Base-by-base conservation (phyloP, 2,888 invertebrate genomes). In the Lithophane ornitopus region DNA sequence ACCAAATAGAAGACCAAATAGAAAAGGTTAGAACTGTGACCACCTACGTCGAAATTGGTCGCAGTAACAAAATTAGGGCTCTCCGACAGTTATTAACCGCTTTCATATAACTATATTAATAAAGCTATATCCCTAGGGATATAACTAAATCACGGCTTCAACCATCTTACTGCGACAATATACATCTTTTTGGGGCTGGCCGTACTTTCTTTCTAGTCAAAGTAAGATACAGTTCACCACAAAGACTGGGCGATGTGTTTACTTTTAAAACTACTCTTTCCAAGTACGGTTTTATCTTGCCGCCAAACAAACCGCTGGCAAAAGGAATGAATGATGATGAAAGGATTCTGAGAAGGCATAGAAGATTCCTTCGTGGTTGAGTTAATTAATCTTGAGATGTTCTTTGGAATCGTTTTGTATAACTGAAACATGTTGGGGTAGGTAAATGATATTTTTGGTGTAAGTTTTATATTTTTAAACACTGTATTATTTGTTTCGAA, bases 231-330 rank as follows among this genome's bases (percentile, higher is more conserved):
- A 46, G 72, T 69, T 54, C 69, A 1, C 70, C 46, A 82, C 71
- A 72, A 82, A 76, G 78, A 49, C 63, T 66, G 49, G 19, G 46
- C 67, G 14, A 66, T 78, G 54, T 86, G 78, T 86, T 86, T 86
- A 83, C 84, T 83, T 75, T 75, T 54, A 58, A 83, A 84, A 86
- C 79, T 78, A 63, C 68, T 75, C 58, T 44, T 52, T 65, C 22
- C 2, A 52, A 74, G 70, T 58, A 65, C n/a, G 41, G 63, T 69
- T 62, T 62, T 67, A 83, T 80, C 56, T 76, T 54, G 16, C 59
- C 54, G 9, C 34, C 54, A 34, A 80, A 76, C 61, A 68, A 74
- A 70, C 58, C 70, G 61, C 69, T 69, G 59, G 59, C n/a, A 61
- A 76, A 80, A 77, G 62, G 73, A 19, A 75, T 80, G 68, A 81